These are phyloP conservation scores for Zygogramma bicolorata DNA, from an alignment of 2,888 invertebrate species.

Conservation along the genomic window DNA sequence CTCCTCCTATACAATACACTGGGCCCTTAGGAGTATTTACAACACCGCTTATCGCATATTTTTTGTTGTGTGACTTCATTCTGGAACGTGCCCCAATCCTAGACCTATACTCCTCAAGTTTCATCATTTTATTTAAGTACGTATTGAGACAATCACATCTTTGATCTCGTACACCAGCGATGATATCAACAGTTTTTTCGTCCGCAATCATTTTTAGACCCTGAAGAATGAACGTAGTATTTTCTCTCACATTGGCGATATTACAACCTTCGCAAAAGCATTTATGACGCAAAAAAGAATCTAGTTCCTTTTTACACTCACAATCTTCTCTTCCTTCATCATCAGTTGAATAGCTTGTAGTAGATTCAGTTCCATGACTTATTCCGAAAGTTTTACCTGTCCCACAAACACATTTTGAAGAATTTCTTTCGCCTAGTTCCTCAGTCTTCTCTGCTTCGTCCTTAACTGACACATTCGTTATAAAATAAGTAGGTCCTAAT, in stretches of 20 bases:
- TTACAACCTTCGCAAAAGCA: conserved; percentile 25
- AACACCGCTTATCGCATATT: conserved; percentile 48
- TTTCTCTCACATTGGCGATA: not conserved
- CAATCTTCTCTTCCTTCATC: conserved; percentile 20
- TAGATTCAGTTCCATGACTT: not conserved
- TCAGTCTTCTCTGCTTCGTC: not conserved
- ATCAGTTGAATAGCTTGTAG: not conserved
- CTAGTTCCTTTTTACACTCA: conserved; percentile 25
- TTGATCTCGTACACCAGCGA: conserved; percentile 46
- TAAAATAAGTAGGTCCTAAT: conserved; percentile 31
- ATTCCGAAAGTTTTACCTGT: not conserved
- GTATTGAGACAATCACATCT: conserved; percentile 47
- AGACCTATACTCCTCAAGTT: conserved; percentile 48
- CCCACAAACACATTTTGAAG: not conserved
- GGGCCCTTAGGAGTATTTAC: conserved; percentile 43
- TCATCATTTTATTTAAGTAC: conserved; percentile 43
- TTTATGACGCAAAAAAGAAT: conserved; percentile 23
- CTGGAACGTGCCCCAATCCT: conserved; percentile 43
- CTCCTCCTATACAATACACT: conserved; percentile 50
- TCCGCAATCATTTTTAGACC: conserved; percentile 47
- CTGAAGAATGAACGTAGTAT: conserved; percentile 48
- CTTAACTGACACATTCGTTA: conserved; percentile 8
- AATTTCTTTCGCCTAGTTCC: not conserved
- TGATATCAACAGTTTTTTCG: conserved; percentile 38
- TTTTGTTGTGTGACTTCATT: conserved; percentile 44